Evolutionary conservation across 2,113 vertebrate species (phyloP), one percentile per base, ranked within the genome.

Genomic region (Cephalophus harveyi): DNA sequence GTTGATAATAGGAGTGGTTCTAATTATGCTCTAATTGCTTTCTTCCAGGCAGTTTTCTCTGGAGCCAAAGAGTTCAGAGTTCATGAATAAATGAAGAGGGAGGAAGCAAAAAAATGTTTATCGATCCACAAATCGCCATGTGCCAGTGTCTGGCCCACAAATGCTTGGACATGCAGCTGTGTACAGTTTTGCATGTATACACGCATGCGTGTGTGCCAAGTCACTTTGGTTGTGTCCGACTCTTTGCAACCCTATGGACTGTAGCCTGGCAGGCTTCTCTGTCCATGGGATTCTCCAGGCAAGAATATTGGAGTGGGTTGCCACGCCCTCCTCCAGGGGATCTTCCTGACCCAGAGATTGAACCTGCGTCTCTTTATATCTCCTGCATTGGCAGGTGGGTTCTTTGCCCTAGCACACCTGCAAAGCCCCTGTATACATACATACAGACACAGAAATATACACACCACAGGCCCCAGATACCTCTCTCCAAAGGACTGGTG

Each of bases 11-110:
- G 95, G 87, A 97, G 82, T 91, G 91, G 95, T 83, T 98, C 97
- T 98, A 97, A 97, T 98, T 97, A 96, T 79, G 95, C 60, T 86
- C 94, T 98, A 98, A 98, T 98, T 98, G 98, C 96, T 97, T 98
- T 96, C 98, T 97, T 97, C 96, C 95, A 96, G 85, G 95, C 97
- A 95, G 97, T 97, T 97, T 97, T 97, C 97, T 97, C 91, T 86
- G 95, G 97, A 97, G 96, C 96, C 98, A 85, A 95, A 25, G 96
- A 98, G 97, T 97, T 97, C 96, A 33, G 92, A 95, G 97, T 85
- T 95, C 89, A 97, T 21, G 59, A 92, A 96, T 86, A 93, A 98
- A 97, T 12, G 95, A 89, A 97, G 71, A 91, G 0, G 0, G 33
- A 98, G 97, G 97, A 97, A 94, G 48, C 27, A 0, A 87, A 1